A percentile compares a stretch with the other conserved stretches of the same genome.
phyloP scores from a whole-genome alignment of 2,888 invertebrate species.

The Corbicula japonica region DNA sequence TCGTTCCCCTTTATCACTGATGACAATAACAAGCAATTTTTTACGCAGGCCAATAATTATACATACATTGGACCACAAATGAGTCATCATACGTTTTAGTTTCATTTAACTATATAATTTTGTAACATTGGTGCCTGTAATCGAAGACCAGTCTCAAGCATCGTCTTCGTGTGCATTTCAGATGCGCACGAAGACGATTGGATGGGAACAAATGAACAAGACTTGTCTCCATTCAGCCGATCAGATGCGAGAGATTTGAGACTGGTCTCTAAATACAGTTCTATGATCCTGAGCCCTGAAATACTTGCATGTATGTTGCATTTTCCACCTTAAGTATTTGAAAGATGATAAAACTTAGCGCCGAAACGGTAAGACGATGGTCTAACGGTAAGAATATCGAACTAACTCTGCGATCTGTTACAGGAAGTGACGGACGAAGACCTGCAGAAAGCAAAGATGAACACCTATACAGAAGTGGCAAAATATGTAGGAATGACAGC shows the following conservation, averaged over 20 bases:
- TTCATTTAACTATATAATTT: too few species aligned
- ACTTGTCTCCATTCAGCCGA: neutral
- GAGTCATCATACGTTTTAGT: too few species aligned
- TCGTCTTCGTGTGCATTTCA: too few species aligned
- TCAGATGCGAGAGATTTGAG: neutral
- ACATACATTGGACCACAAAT: too few species aligned
- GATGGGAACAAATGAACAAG: too few species aligned
- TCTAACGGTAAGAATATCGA: neutral
- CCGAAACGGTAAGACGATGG: neutral
- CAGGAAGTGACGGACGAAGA: slow-evolving; percentile 74
- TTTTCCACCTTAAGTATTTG: neutral
- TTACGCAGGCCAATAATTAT: too few species aligned
- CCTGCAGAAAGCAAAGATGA: slow-evolving; percentile 47
- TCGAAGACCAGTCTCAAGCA: too few species aligned
- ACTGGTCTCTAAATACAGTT: neutral
- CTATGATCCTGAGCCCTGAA: neutral
- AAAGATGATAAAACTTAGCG: neutral
- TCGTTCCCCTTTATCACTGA: too few species aligned
- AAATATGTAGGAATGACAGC: slow-evolving; percentile 67
- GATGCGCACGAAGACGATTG: too few species aligned
- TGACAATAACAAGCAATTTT: too few species aligned
- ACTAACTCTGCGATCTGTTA: neutral
- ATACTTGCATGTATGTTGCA: too few species aligned
- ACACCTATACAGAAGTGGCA: slow-evolving; percentile 48
- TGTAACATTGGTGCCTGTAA: too few species aligned